phyloP scores from a whole-genome alignment of 1,140 invertebrate species.

The Leptestheria dahalacensis region DNA sequence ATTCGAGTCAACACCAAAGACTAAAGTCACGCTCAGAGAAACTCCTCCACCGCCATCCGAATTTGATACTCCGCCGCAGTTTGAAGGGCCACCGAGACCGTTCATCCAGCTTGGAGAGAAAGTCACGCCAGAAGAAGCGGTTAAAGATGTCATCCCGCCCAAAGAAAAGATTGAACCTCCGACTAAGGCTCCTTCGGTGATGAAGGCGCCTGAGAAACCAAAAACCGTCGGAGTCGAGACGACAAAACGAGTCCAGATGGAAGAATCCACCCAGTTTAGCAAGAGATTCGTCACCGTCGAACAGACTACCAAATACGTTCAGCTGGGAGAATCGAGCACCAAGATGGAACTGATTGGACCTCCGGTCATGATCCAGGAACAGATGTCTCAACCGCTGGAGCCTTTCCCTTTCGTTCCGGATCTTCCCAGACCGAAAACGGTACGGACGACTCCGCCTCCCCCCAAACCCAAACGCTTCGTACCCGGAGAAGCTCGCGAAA shows the following conservation, averaged over 20 bases:
- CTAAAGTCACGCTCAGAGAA: constrained; percentile 1
- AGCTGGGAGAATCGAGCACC: constrained; percentile 28
- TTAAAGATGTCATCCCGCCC: constrained; percentile 31
- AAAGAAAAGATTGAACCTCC: constrained; percentile 33
- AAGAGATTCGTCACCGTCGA: constrained; percentile 43
- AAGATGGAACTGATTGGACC: constrained; percentile 5
- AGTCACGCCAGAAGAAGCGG: constrained; percentile 24
- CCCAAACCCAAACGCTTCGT: constrained; percentile 49
- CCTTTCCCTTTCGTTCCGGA: constrained; percentile 35
- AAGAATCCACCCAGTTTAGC: constrained; percentile 46
- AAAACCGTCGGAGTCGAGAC: constrained; percentile 39
- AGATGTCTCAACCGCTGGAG: constrained; percentile 20
- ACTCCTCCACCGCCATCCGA: constrained; percentile 37
- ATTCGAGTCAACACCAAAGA: neutral
- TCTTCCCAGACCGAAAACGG: constrained; percentile 25
- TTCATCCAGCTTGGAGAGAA: constrained; percentile 41
- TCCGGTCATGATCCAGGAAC: neutral
- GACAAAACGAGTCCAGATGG: constrained; percentile 47
- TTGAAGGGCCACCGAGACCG: constrained; percentile 32
- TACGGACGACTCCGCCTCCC: constrained; percentile 26
- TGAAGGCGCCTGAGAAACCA: constrained; percentile 22
- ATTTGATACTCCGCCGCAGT: constrained; percentile 36
- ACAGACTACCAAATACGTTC: constrained; percentile 48
- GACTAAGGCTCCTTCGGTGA: constrained; percentile 31
- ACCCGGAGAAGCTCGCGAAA: constrained; percentile 46